Evolutionary conservation across 2,888 invertebrate species (phyloP).

Genomic region (Meganola albula): DNA sequence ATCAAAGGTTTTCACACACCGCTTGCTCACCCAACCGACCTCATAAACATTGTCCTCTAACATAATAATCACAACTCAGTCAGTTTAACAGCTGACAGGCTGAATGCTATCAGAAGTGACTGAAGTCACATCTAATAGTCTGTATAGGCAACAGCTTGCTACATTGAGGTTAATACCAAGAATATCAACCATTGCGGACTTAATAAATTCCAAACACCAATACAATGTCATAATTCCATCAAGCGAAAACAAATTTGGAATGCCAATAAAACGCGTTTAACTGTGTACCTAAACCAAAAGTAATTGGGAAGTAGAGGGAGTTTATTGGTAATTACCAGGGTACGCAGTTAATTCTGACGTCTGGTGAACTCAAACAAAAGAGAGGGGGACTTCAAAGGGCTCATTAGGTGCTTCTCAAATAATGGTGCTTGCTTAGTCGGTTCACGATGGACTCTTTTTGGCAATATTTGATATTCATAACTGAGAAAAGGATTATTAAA

Average conservation of each 20-base stretch:
- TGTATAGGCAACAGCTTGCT: too few species aligned
- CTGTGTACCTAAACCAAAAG: constrained; percentile 36
- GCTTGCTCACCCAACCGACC: too few species aligned
- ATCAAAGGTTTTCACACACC: too few species aligned
- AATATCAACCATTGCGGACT: too few species aligned
- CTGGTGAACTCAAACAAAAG: constrained; percentile 60
- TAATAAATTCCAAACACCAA: constrained; percentile 20
- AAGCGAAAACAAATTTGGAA: constrained; percentile 24
- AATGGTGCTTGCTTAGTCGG: constrained; percentile 33
- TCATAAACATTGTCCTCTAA: too few species aligned
- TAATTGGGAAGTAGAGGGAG: constrained; percentile 31
- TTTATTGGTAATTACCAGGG: constrained; percentile 48
- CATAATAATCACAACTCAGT: too few species aligned
- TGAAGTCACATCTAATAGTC: too few species aligned
- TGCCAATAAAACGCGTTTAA: constrained; percentile 34
- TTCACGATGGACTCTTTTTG: constrained; percentile 11
- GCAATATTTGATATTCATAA: constrained; percentile 4
- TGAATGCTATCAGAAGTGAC: too few species aligned
- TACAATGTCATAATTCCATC: constrained; percentile 27
- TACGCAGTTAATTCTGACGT: constrained; percentile 42
- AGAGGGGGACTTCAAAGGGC: constrained; percentile 49
- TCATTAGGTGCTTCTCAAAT: constrained; percentile 58
- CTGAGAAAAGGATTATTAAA: too few species aligned
- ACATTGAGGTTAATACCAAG: too few species aligned
- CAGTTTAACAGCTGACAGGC: too few species aligned